Conservation (phyloP, 2,888 invertebrate species). For the Graphium colonna region DNA sequence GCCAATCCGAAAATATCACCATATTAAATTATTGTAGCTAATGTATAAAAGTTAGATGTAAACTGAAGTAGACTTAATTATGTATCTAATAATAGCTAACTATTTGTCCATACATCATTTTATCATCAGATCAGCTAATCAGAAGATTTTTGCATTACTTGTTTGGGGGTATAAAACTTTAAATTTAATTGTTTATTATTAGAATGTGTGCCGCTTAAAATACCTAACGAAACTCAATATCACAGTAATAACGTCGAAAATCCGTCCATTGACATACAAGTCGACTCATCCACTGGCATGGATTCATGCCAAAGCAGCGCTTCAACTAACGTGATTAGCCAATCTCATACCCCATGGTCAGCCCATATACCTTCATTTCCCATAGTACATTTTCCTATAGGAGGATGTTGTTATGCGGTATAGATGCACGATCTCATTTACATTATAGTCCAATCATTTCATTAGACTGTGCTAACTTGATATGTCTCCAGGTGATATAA, state of each 20-base stretch:
- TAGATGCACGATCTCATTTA: slow-evolving; percentile 19
- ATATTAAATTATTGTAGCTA: too few species aligned
- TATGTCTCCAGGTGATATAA: slow-evolving; percentile 2
- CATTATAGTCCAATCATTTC: slow-evolving; percentile 9
- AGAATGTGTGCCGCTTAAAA: too few species aligned
- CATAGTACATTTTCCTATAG: slow-evolving; percentile 15
- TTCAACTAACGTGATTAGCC: slow-evolving; percentile 22
- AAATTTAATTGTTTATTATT: too few species aligned
- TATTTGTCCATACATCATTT: too few species aligned
- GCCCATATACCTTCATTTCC: slow-evolving; percentile 16
- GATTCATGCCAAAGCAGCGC: slow-evolving; percentile 11
- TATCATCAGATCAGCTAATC: too few species aligned
- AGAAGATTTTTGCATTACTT: too few species aligned
- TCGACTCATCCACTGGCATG: slow-evolving; percentile 17
- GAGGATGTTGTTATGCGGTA: slow-evolving; percentile 18
- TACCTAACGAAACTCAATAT: slow-evolving; percentile 5
- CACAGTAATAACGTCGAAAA: slow-evolving; percentile 11
- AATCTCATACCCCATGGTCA: slow-evolving; percentile 17
- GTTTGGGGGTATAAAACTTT: too few species aligned
- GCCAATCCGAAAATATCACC: too few species aligned
- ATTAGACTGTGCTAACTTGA: slow-evolving; percentile 21
- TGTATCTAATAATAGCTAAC: too few species aligned
- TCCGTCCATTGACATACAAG: slow-evolving; percentile 14
- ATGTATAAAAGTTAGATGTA: too few species aligned
- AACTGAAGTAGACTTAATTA: too few species aligned